Evolutionary conservation across 2,113 vertebrate species (phyloP).

Genomic region (Casuarius casuarius): DNA sequence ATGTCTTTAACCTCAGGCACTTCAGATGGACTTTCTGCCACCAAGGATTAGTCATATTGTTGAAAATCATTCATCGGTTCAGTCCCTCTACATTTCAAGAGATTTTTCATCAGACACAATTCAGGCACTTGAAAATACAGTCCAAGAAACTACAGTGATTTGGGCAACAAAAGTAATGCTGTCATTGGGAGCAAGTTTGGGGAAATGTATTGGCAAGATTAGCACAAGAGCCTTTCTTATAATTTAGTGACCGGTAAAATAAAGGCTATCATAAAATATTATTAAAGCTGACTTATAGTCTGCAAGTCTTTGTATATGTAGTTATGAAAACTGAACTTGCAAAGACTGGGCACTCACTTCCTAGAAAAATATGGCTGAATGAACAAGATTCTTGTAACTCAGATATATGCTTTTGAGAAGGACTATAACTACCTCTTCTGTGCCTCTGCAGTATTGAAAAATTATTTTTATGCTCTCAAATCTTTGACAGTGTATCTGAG

Average conservation of each 20-base stretch:
- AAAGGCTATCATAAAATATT: neutral
- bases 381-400: neutral
- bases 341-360: neutral
- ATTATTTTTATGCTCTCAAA: neutral
- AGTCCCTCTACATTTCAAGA: neutral
- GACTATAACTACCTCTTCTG: neutral
- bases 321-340: neutral
- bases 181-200: constrained; percentile 9
- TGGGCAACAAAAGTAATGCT: neutral
- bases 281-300: neutral
- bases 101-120: neutral
- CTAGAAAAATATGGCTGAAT: neutral
- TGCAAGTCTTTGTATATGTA: neutral
- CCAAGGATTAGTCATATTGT: neutral
- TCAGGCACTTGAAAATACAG: neutral
- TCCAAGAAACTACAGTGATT: neutral
- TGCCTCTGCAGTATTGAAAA: neutral
- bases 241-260: constrained; percentile 30
- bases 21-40: neutral
- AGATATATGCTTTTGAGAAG: constrained; percentile 7
- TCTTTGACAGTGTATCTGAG: neutral
- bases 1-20: neutral
- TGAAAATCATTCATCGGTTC: neutral
- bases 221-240: constrained; percentile 19
- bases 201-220: constrained; percentile 15